Percentiles rank a stretch among this genome's conserved stretches.
These are phyloP conservation scores for Papilio helenus DNA, from an alignment of 1,140 invertebrate species.

Conservation along the genomic window DNA sequence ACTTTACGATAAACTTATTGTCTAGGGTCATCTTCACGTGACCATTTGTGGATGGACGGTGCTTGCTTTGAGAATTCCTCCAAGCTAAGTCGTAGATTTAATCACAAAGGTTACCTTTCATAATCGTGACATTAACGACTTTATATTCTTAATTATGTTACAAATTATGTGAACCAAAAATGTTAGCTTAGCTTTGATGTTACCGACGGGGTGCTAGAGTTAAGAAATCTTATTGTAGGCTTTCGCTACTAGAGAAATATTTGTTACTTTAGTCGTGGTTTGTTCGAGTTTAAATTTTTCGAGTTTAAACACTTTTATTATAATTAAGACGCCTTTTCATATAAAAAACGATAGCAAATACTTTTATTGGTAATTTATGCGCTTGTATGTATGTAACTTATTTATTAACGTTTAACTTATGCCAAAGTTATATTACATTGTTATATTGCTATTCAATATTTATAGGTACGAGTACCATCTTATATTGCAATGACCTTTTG, in stretches of 20 bases:
- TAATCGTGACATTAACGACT: constrained; percentile 8
- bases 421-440: neutral
- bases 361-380: too few relatives aligned
- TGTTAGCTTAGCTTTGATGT: neutral
- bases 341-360: too few relatives aligned
- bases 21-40: constrained; percentile 10
- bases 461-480: neutral
- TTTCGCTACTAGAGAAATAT: neutral
- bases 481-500: constrained; percentile 69
- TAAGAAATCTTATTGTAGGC: constrained; percentile 3
- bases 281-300: too few relatives aligned
- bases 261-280: too few relatives aligned
- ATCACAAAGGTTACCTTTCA: constrained; percentile 21
- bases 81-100: neutral
- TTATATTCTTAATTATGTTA: constrained; percentile 20
- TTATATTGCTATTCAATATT: neutral
- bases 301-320: too few relatives aligned
- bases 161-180: constrained; percentile 23
- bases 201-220: neutral
- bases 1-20: constrained; percentile 7
- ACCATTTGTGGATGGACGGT: neutral
- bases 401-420: too few relatives aligned
- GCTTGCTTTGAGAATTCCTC: constrained; percentile 1
- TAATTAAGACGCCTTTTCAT: too few relatives aligned
- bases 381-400: too few relatives aligned